These are phyloP conservation scores for Ditula angustiorana DNA, from an alignment of 2,888 invertebrate species.

Conservation along the genomic window DNA sequence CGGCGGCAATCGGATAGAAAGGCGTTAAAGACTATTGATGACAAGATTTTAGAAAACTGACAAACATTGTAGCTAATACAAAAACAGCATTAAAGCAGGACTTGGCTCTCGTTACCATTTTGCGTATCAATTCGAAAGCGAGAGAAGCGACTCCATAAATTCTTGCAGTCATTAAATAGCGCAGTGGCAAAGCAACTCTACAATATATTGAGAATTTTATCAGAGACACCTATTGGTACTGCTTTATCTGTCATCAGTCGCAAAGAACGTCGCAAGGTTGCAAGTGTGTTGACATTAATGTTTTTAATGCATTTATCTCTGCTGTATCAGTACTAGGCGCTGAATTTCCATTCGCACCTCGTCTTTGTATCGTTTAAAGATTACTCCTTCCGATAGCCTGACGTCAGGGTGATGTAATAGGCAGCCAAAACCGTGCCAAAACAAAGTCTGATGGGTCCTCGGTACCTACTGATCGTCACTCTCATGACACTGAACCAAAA, in stretches of 20 bases:
- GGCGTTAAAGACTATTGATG: no score
- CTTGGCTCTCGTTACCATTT: neutral
- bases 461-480: conserved; percentile 36
- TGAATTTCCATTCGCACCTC: conserved; percentile 63
- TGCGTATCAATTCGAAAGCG: conserved; percentile 10
- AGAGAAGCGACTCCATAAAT: conserved; percentile 1
- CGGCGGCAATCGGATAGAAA: no score
- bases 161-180: conserved; percentile 4
- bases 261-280: conserved; percentile 84
- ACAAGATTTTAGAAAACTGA: no score
- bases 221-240: conserved; percentile 51
- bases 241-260: conserved; percentile 81
- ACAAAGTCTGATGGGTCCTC: conserved; percentile 55
- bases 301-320: conserved; percentile 79
- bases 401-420: conserved; percentile 79
- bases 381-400: conserved; percentile 67
- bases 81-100: neutral
- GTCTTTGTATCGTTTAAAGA: conserved; percentile 56
- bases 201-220: conserved; percentile 27
- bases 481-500: conserved; percentile 19
- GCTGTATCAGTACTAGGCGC: conserved; percentile 71
- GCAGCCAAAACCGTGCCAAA: conserved; percentile 70
- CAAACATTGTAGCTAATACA: no score
- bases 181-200: conserved; percentile 1
- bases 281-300: conserved; percentile 82